Base-by-base conservation (phyloP, 35 echinoderm and acorn worm genomes). In the Ophiothrix spiculata region DNA sequence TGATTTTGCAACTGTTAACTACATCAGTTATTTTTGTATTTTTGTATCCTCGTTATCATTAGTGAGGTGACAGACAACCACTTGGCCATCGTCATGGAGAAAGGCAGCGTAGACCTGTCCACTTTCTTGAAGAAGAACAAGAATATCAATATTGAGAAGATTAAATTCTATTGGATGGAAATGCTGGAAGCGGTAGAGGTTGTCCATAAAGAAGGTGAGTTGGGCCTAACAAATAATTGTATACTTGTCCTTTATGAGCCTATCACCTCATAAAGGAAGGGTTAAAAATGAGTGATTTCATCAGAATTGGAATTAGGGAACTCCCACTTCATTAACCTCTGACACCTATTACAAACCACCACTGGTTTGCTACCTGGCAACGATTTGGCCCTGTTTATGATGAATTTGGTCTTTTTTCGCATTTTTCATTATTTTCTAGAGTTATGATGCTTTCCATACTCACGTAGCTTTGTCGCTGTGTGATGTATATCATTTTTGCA, bases 181-280 rank as follows among this genome's bases (percentile, higher is more conserved):
- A 98, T 98, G 95, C 79, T 94, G 36, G 86, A 81, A 79, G 95
- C 95, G 56, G 95, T 98, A 1, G 84, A 98, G 64, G 90, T 90
- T 56, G 85, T 98, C 29, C 95, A 98, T 40, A 84, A 98, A 88
- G 76, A 91, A 91, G 92, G 95, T 96, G 36, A n/a, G n/a, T n/a
- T n/a, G n/a, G n/a, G n/a, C n/a, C n/a, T n/a, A n/a, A n/a, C n/a
- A n/a, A 23, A 19, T 41, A 37, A 39, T 76, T 19, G 12, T 21
- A 46, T 19, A 41, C 36, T 17, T 41, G 36, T 16, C 14, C 75
- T 15, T 17, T 21, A 77, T 13, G 33, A 15, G 75, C 75, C 13
- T 13, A 77, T 77, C 13, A 33, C 75, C 32, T 77, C 19, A 82
- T 17, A 1, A 56, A 39, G 37, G 23, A 82, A 3, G 2, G 32